Evolutionary conservation across 1,140 invertebrate species (phyloP).

Genomic region (Samia ricini): DNA sequence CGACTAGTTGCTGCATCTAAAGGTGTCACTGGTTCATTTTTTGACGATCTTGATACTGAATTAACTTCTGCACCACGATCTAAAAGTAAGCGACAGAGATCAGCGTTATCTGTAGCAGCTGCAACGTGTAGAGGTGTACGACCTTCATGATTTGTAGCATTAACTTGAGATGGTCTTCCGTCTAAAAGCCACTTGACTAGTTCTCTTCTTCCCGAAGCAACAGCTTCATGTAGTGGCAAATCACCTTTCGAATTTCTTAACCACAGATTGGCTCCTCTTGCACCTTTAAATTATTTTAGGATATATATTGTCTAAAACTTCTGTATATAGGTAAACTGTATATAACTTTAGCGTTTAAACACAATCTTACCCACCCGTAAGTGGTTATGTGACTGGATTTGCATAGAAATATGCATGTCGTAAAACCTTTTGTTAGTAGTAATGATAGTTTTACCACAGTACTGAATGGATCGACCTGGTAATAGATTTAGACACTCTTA

Average conservation of each 20-base stretch:
- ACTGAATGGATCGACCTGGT: too few relatives aligned
- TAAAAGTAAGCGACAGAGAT: constrained; percentile 93
- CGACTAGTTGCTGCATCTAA: constrained; percentile 93
- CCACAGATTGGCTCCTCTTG: constrained; percentile 94
- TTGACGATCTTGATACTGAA: constrained; percentile 87
- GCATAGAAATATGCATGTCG: too few relatives aligned
- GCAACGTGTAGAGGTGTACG: constrained; percentile 96
- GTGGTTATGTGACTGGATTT: too few relatives aligned
- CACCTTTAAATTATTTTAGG: constrained; percentile 73
- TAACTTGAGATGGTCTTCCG: constrained; percentile 89
- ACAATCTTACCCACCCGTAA: too few relatives aligned
- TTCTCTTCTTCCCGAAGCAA: constrained; percentile 92
- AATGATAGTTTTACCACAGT: too few relatives aligned
- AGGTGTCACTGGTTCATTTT: constrained; percentile 91
- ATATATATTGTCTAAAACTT: neutral
- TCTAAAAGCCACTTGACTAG: constrained; percentile 91
- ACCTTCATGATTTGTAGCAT: constrained; percentile 94
- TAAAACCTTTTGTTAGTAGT: too few relatives aligned
- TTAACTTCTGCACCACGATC: constrained; percentile 91
- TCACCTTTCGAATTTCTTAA: constrained; percentile 94
- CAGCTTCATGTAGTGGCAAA: constrained; percentile 95
- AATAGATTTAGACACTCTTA: too few relatives aligned
- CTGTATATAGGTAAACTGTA: too few relatives aligned
- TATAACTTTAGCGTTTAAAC: too few relatives aligned
- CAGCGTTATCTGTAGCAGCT: constrained; percentile 95